Base-by-base conservation (phyloP, 2,113 vertebrate genomes). In the Chionis minor region DNA sequence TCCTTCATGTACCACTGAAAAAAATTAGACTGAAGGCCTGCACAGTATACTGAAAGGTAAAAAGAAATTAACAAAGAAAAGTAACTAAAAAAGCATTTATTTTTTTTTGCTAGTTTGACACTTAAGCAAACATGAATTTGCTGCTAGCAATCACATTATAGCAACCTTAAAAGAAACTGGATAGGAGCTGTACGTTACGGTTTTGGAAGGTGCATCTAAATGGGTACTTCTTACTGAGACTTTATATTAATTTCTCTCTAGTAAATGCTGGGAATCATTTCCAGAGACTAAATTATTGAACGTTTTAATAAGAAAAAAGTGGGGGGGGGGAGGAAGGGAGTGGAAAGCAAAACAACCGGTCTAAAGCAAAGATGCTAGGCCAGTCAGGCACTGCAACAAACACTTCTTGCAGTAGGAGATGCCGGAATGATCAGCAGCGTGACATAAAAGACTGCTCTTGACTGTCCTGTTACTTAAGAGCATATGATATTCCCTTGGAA, bases 241-340 rank as follows among this genome's bases (percentile, higher is more conserved):
- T 55, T 86, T 33, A 28, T 2, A 5, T 69, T 79, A 3, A 26
- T 71, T 92, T 83, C 40, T 83, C 17, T 72, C 30, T 52, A 13
- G 10, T 80, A 90, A 86, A 90, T 49, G 6, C 40, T 66, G 49
- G 27, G 8, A 86, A 27, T 58, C 1, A 15, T 73, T 86, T 51
- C 63, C 45, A 77, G 35, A 82, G 10, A 24, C 4, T 45, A 9
- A 59, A 54, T 75, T 84, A 13, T 24, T 75, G n/a, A 88, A 51
- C 14, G 44, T 51, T 32, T 66, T 2, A 38, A 38, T n/a, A n/a
- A n/a, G n/a, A n/a, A n/a, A n/a, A n/a, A n/a, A n/a, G n/a, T n/a
- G n/a, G n/a, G n/a, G 18, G 4, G 3, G 2, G 7, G 27, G 18
- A 4, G 3, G 2, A 6, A 9, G 6, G 13, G 5, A 10, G 20